phyloP scores from a whole-genome alignment of 2,113 vertebrate genomes.

The Oryzias celebensis region DNA sequence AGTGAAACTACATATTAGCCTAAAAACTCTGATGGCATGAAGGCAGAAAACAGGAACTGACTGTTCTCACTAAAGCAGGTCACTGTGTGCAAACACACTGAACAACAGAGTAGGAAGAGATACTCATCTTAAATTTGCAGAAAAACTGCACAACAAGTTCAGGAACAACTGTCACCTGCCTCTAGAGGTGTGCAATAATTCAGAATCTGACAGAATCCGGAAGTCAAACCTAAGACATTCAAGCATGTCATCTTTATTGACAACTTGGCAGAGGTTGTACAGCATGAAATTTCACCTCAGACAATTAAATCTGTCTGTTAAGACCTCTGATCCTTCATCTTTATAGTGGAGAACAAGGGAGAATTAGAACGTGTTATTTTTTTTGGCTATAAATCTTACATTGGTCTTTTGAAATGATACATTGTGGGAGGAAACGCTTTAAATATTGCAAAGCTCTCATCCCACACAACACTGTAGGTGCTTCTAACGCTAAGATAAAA shows the following conservation, averaged over 20 bases:
- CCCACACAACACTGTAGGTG: conserved; percentile 56
- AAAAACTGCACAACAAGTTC: background rate
- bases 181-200: conserved; percentile 13
- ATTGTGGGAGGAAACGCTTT: conserved; percentile 56
- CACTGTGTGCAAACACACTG: conserved; percentile 3
- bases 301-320: conserved; percentile 38
- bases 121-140: conserved; percentile 1
- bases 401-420: conserved; percentile 40
- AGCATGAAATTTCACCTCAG: conserved; percentile 17
- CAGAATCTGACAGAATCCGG: conserved; percentile 2
- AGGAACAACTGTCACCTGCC: conserved; percentile 2
- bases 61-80: conserved; percentile 22
- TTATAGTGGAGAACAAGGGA: conserved; percentile 8
- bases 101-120: conserved; percentile 6
- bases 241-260: conserved; percentile 5
- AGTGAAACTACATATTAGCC: background rate
- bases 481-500: conserved; percentile 54
- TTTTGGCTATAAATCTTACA: conserved; percentile 33
- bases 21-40: conserved; percentile 24
- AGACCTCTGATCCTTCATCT: conserved; percentile 20
- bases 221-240: conserved; percentile 20
- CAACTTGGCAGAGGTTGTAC: conserved; percentile 19
- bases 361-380: conserved; percentile 1
- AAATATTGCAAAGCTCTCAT: conserved; percentile 46
- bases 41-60: conserved; percentile 37